A percentile compares a stretch with the other conserved stretches of the same genome.
Evolutionary conservation across 2,888 invertebrate genomes (phyloP).

Genomic region (Conomelus anceps): DNA sequence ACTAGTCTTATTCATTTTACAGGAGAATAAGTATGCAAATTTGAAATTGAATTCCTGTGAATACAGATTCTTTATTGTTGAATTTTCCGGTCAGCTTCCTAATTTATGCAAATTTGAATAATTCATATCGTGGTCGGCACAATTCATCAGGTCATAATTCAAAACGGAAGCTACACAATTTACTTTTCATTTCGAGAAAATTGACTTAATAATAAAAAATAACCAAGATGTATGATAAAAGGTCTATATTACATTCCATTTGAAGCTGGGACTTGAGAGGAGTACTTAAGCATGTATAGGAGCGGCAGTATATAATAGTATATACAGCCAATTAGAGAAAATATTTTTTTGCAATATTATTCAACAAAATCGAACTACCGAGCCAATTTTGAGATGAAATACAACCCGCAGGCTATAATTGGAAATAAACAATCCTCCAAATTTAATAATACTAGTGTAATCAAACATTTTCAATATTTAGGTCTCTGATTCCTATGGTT

Average conservation of each 20-base stretch:
- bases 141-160: background rate
- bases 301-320: background rate
- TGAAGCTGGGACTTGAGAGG: background rate
- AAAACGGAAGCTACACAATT: background rate
- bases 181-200: background rate
- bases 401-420: too few species aligned
- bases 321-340: too few species aligned
- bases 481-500: too few species aligned
- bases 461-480: too few species aligned
- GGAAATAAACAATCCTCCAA: too few species aligned
- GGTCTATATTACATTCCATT: background rate
- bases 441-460: too few species aligned
- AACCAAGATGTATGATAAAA: background rate
- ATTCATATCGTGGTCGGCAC: constrained; percentile 1
- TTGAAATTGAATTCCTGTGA: background rate
- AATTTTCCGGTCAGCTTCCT: background rate
- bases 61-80: background rate
- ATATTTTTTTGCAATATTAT: too few species aligned
- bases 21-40: background rate
- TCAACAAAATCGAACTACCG: too few species aligned
- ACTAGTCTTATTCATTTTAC: background rate
- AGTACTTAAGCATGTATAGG: background rate
- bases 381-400: too few species aligned
- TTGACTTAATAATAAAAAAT: background rate
- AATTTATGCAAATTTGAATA: background rate